These are phyloP conservation scores for Akabosia matsudoensis DNA, from an alignment of 1,140 invertebrate species.

Conservation along the genomic window DNA sequence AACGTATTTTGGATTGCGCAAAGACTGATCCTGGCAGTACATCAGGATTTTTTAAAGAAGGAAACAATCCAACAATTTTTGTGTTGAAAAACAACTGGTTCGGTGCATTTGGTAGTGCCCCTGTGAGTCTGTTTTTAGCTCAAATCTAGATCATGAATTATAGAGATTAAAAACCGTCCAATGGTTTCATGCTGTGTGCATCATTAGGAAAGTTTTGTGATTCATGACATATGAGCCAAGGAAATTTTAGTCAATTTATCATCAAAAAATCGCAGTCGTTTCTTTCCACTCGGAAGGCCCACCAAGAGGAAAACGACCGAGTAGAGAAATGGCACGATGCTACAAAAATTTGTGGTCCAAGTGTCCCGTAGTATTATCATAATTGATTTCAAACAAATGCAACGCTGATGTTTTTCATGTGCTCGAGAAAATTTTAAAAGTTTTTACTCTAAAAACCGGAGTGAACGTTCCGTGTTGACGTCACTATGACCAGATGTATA, in stretches of 20 bases:
- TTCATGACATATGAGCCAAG: background rate
- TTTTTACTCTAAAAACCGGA: background rate
- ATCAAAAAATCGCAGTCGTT: background rate
- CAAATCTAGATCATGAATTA: no score
- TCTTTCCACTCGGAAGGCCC: background rate
- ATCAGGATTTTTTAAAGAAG: background rate
- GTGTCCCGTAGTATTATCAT: background rate
- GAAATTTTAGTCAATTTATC: background rate
- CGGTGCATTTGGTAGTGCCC: no score
- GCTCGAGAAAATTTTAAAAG: background rate
- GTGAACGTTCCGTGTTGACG: no score
- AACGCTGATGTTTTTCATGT: background rate
- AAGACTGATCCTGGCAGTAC: background rate
- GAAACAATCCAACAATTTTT: background rate
- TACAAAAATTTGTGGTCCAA: background rate
- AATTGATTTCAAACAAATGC: background rate
- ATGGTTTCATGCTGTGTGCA: background rate
- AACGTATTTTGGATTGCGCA: no score
- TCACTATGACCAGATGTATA: no score
- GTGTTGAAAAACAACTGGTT: background rate
- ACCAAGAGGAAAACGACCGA: background rate
- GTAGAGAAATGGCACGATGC: background rate
- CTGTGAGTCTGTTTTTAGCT: no score
- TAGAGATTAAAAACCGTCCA: background rate
- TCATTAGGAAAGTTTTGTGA: background rate